Evolutionary conservation across 2,113 vertebrate species (phyloP).

Genomic region (Planiliza haematocheilus): DNA sequence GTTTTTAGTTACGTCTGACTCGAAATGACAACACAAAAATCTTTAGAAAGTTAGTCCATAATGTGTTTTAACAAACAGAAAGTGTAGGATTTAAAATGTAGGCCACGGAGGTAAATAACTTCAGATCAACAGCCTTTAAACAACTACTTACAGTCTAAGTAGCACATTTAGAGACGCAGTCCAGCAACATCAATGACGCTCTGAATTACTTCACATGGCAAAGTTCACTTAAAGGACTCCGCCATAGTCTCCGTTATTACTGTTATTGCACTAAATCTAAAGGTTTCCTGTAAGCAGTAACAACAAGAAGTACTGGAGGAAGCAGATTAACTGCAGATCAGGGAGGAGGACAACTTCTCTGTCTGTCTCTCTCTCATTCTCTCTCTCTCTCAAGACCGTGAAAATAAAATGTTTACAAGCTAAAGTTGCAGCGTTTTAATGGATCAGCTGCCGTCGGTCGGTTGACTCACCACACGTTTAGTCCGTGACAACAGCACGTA

Average conservation of each 20-base stretch:
- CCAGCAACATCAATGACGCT: background rate
- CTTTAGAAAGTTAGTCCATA: background rate
- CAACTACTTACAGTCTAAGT: background rate
- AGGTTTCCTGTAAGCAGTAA: background rate
- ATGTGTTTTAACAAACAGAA: background rate
- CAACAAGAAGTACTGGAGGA: conserved; percentile 3
- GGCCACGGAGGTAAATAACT: background rate
- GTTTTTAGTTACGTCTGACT: too few species aligned
- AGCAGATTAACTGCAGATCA: conserved; percentile 13
- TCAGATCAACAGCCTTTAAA: background rate
- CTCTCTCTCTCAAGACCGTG: conserved; percentile 27
- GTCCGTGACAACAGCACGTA: conserved; percentile 54
- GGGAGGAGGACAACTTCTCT: conserved; percentile 36
- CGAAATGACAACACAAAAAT: too few species aligned
- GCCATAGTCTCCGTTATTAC: background rate
- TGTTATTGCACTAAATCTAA: background rate
- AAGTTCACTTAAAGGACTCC: conserved; percentile 13
- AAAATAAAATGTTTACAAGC: conserved; percentile 6
- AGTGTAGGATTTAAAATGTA: background rate
- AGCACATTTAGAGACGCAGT: background rate
- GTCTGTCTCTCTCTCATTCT: too few species aligned
- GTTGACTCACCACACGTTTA: conserved; percentile 60
- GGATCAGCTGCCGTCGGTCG: conserved; percentile 13
- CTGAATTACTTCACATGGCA: background rate
- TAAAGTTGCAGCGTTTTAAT: conserved; percentile 37